These are phyloP conservation scores for Hyposoter dolosus DNA, from an alignment of 2,888 invertebrate species.

Conservation along the genomic window DNA sequence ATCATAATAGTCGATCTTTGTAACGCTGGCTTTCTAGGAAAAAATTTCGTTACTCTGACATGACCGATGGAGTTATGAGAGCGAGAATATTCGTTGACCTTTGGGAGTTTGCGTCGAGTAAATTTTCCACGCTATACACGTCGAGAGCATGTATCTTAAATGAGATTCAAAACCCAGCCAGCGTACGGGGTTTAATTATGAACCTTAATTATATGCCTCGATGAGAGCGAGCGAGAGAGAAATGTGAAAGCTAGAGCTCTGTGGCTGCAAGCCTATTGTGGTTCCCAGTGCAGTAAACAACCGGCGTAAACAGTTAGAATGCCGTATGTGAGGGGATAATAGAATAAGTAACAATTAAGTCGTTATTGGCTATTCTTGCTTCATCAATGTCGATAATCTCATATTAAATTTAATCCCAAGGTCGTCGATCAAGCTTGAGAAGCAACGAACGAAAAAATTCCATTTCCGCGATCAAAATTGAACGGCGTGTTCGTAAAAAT, in stretches of 20 bases:
- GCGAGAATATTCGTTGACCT: slow-evolving; percentile 20
- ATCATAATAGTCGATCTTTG: slow-evolving; percentile 10
- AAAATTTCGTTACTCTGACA: slow-evolving; percentile 16
- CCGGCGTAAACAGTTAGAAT: slow-evolving; percentile 29
- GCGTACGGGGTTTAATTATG: slow-evolving; percentile 56
- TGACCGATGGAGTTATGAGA: slow-evolving; percentile 26
- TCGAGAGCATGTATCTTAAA: slow-evolving; percentile 43
- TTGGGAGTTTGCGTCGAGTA: slow-evolving; percentile 30
- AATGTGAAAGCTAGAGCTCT: slow-evolving; percentile 23
- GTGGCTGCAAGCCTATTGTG: slow-evolving; percentile 41
- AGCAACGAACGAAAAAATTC: no score
- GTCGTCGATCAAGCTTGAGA: no score
- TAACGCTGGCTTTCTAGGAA: not conserved
- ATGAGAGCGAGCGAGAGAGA: slow-evolving; percentile 26
- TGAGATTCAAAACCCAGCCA: slow-evolving; percentile 48
- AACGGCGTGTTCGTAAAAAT: no score
- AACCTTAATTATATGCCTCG: slow-evolving; percentile 58
- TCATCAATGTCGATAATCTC: not conserved
- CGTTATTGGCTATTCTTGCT: not conserved
- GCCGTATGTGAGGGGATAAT: slow-evolving; percentile 23
- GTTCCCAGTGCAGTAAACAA: slow-evolving; percentile 40
- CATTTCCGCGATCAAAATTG: no score
- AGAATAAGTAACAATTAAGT: slow-evolving; percentile 33
- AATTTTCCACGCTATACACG: slow-evolving; percentile 35
- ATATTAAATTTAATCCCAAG: not conserved